Evolutionary conservation across 2,113 vertebrate genomes (phyloP).

Genomic region (Platycercus adscitus): DNA sequence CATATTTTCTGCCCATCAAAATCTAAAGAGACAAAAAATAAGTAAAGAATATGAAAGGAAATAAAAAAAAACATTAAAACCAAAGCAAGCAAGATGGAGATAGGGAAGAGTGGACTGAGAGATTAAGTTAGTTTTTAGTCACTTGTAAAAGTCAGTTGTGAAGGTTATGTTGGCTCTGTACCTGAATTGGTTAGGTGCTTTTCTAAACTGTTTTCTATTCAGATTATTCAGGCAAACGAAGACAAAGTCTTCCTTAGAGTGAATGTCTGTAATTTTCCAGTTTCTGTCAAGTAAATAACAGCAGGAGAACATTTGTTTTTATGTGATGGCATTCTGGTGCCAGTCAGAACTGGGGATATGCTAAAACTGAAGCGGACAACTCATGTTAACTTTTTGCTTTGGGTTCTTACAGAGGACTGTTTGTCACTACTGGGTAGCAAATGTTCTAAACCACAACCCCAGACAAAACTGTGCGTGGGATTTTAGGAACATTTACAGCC

Average conservation of each 20-base stretch:
- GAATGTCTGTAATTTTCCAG: slow-evolving; percentile 51
- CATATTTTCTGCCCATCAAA: background rate
- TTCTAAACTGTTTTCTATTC: slow-evolving; percentile 18
- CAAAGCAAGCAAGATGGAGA: background rate
- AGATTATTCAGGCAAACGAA: slow-evolving; percentile 14
- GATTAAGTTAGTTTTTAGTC: background rate
- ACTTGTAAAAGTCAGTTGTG: background rate
- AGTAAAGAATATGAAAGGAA: background rate
- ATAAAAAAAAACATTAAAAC: background rate
- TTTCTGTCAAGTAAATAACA: slow-evolving; percentile 65
- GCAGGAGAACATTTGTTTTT: slow-evolving; percentile 60
- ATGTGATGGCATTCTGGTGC: slow-evolving; percentile 37
- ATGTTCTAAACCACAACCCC: slow-evolving; percentile 47
- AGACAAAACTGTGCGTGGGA: slow-evolving; percentile 27
- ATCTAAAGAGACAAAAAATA: background rate
- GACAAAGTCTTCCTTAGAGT: slow-evolving; percentile 27
- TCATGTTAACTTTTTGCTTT: slow-evolving; percentile 46
- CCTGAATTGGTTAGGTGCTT: background rate
- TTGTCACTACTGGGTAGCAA: slow-evolving; percentile 45
- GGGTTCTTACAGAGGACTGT: slow-evolving; percentile 23
- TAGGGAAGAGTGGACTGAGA: background rate
- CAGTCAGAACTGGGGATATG: slow-evolving; percentile 48
- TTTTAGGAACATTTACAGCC: slow-evolving; percentile 36
- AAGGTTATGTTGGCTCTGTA: background rate
- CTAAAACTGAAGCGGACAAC: slow-evolving; percentile 39